A percentile compares a stretch with the other conserved stretches of the same genome.
Conservation (phyloP, 2,113 vertebrate genomes). For the Turdus rufiventris region DNA sequence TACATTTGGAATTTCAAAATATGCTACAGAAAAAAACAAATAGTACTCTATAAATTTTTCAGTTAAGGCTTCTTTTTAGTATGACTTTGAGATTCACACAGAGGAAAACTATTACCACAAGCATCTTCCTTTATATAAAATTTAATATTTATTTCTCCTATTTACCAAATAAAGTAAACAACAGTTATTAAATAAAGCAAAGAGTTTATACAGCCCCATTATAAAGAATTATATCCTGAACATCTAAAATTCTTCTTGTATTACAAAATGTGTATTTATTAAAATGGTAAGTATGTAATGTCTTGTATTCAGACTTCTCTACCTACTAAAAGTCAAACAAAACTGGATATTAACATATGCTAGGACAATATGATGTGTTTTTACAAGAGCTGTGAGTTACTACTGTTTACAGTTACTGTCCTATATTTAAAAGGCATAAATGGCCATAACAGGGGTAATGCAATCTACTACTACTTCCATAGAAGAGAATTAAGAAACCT, state of each 20-base stretch:
- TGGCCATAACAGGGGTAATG: neutral
- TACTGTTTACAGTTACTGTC: neutral
- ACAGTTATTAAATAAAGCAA: neutral
- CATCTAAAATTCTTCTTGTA: neutral
- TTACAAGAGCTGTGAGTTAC: neutral
- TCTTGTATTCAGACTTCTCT: neutral
- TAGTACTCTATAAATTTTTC: neutral
- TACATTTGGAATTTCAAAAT: neutral
- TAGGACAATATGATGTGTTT: neutral
- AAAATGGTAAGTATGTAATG: neutral
- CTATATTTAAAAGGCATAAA: neutral
- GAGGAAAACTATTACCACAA: neutral
- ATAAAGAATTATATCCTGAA: neutral
- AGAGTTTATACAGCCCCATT: neutral
- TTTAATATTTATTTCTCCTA: neutral
- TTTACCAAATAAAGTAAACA: neutral
- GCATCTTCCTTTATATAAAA: neutral
- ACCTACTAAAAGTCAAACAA: neutral
- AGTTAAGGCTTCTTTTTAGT: neutral
- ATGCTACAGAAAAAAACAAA: neutral
- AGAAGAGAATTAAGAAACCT: neutral
- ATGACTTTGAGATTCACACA: neutral
- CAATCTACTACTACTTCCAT: neutral
- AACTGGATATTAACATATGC: neutral
- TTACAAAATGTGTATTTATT: neutral